Conservation (phyloP, 1,140 invertebrate genomes). For the Drosophila prosaltans region DNA sequence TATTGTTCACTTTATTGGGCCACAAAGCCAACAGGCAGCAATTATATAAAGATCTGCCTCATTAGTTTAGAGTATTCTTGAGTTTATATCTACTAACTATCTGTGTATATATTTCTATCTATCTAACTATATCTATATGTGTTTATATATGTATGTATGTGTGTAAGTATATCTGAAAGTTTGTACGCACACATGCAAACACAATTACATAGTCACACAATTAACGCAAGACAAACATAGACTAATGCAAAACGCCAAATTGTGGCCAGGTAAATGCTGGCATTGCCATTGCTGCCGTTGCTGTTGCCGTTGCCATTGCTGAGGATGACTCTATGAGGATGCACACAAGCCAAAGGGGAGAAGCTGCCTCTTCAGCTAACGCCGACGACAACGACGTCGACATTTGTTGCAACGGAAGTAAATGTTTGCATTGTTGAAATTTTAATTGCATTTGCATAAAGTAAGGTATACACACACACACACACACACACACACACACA, state of each 20-base stretch:
- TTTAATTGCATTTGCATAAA: conserved; percentile 83
- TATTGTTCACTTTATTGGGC: conserved; percentile 38
- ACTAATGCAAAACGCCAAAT: conserved; percentile 76
- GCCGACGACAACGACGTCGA: conserved; percentile 48
- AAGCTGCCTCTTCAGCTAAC: conserved; percentile 23
- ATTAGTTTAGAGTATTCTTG: conserved; percentile 65
- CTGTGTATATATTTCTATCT: neutral
- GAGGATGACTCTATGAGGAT: conserved; percentile 55
- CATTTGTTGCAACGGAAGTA: conserved; percentile 82
- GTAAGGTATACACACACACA: conserved; percentile 44
- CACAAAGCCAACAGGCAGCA: conserved; percentile 29
- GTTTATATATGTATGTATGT: neutral
- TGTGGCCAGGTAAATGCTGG: conserved; percentile 64
- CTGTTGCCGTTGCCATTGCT: conserved; percentile 16
- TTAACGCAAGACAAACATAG: conserved; percentile 73
- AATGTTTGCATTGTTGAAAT: conserved; percentile 83
- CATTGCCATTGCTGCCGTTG: conserved; percentile 5
- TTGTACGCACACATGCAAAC: conserved; percentile 50
- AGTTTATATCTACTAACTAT: conserved; percentile 18
- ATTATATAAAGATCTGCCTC: conserved; percentile 59
- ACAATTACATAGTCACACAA: conserved; percentile 80
- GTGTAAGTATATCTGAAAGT: neutral
- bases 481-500: conserved; percentile 21
- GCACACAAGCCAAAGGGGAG: conserved; percentile 17
- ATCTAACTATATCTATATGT: conserved; percentile 2